phyloP scores from a whole-genome alignment of 2,797 vertebrate species.

The Pseudochromis fuscus region DNA sequence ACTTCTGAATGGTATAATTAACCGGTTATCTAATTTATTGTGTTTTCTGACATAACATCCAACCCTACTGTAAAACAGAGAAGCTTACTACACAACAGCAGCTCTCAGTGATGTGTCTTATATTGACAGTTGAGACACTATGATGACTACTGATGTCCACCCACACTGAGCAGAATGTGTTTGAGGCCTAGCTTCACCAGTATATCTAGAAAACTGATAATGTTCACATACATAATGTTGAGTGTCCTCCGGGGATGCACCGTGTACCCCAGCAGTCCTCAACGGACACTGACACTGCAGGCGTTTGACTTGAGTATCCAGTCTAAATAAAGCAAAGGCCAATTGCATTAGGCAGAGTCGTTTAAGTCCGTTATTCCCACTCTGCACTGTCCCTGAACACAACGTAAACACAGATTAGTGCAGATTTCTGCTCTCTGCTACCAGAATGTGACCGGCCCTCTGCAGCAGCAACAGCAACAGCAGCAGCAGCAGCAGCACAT shows the following conservation, averaged over 20 bases:
- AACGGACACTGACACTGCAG: conserved; percentile 20
- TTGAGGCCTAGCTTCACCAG: not conserved
- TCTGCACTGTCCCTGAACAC: conserved; percentile 41
- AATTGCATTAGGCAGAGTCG: conserved; percentile 29
- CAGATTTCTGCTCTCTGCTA: conserved; percentile 52
- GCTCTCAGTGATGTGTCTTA: not conserved
- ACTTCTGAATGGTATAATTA: no score
- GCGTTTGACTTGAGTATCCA: conserved; percentile 20
- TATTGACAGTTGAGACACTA: not conserved
- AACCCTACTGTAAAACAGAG: not conserved
- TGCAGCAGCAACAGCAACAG: conserved; percentile 38
- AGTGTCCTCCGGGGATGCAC: not conserved
- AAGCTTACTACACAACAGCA: not conserved
- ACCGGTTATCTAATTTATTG: no score
- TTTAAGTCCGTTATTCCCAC: conserved; percentile 32
- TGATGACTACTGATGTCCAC: not conserved
- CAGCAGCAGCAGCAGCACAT: conserved; percentile 28
- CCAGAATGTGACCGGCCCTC: conserved; percentile 22
- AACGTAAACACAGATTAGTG: conserved; percentile 61
- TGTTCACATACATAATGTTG: no score
- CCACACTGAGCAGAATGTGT: no score
- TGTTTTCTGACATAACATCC: no score
- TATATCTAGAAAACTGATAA: not conserved
- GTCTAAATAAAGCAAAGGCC: conserved; percentile 40
- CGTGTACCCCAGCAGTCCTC: not conserved